These are phyloP conservation scores for Denticeps clupeoides DNA, from an alignment of 2,797 vertebrate species.

Conservation along the genomic window DNA sequence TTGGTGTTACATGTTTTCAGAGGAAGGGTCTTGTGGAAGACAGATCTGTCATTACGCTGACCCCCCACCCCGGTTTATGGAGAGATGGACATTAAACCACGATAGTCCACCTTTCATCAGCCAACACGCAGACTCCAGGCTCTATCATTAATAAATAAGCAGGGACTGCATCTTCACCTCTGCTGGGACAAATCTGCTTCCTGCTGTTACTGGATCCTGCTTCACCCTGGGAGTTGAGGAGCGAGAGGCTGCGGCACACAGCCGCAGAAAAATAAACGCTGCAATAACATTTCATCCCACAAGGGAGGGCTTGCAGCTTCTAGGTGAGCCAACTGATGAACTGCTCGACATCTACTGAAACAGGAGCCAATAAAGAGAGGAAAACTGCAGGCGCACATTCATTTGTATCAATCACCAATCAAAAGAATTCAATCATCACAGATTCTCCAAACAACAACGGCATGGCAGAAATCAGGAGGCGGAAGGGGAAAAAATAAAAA, in stretches of 20 bases:
- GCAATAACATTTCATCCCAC: too few relatives aligned
- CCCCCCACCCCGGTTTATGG: constrained; percentile 25
- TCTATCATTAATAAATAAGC: constrained; percentile 7
- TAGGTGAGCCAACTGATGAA: too few relatives aligned
- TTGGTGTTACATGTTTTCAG: too few relatives aligned
- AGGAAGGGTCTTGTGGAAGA: too few relatives aligned
- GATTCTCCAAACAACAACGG: constrained; percentile 39
- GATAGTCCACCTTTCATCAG: background rate
- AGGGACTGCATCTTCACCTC: constrained; percentile 45
- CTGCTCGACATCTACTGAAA: too few relatives aligned
- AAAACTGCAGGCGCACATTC: constrained; percentile 28
- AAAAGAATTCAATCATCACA: constrained; percentile 42
- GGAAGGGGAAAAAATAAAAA: too few relatives aligned
- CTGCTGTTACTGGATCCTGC: constrained; percentile 30
- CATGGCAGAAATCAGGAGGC: too few relatives aligned
- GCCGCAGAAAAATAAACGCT: too few relatives aligned
- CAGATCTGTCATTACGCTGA: background rate
- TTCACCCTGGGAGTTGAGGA: constrained; percentile 50
- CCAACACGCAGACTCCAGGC: background rate
- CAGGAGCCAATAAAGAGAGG: constrained; percentile 37
- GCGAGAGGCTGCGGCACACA: too few relatives aligned
- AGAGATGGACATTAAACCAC: background rate
- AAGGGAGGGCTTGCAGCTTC: too few relatives aligned
- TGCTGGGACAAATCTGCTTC: constrained; percentile 19
- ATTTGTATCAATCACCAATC: constrained; percentile 31